These are phyloP conservation scores for Phylloscopus whistleri DNA, from an alignment of 2,113 vertebrate genomes.

Conservation along the genomic window DNA sequence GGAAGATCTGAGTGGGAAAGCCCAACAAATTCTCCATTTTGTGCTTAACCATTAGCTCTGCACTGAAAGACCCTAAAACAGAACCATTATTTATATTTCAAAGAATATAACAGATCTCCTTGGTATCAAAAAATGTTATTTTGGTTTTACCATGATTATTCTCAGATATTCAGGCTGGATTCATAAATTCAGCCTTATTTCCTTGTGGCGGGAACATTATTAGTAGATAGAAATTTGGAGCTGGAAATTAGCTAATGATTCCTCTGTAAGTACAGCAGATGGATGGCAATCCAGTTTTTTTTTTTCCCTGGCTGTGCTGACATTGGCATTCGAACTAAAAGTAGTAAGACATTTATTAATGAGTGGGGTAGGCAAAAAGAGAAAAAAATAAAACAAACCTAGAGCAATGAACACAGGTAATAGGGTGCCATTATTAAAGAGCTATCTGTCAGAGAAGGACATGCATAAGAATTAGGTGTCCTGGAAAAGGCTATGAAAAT, in stretches of 20 bases:
- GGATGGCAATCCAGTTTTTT: neutral
- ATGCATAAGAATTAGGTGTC: slow-evolving; percentile 18
- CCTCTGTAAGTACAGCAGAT: neutral
- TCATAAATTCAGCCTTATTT: neutral
- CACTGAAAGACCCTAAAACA: neutral
- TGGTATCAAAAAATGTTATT: neutral
- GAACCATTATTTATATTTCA: neutral
- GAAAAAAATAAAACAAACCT: neutral
- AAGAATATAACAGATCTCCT: neutral
- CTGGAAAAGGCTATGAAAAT: slow-evolving; percentile 22
- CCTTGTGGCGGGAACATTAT: neutral
- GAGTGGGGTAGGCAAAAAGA: neutral
- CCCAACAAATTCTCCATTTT: neutral
- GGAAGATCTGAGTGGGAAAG: neutral
- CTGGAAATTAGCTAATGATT: slow-evolving; percentile 16
- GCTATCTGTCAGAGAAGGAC: neutral
- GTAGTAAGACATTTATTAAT: slow-evolving; percentile 19
- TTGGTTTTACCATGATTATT: neutral
- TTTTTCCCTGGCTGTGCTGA: neutral
- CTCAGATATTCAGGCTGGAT: neutral
- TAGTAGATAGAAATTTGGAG: neutral
- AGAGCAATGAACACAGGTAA: slow-evolving; percentile 1
- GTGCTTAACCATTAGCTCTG: neutral
- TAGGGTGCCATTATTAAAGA: slow-evolving; percentile 17
- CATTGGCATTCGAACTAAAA: neutral